Base-by-base conservation (phyloP, 2,797 vertebrate genomes). In the Pelochelys cantorii region DNA sequence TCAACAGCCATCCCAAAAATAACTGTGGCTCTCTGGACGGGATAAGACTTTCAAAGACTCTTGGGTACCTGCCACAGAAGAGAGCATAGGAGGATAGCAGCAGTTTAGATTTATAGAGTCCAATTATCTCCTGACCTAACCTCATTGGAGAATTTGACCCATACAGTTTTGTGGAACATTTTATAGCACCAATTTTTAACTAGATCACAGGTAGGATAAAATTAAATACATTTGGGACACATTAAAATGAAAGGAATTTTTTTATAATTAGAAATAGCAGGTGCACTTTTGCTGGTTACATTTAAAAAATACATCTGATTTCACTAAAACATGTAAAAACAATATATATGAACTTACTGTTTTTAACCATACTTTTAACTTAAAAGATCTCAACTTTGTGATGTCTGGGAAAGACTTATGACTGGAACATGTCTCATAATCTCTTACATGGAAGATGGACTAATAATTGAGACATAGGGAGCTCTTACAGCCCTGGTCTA, bases 241-340 rank as follows among this genome's bases (percentile, higher is more conserved):
- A 71, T 71, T 37, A 75, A 84, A 65, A 71, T 77, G 37, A 78
- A 65, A 53, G 13, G 52, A 52, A 86, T 52, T 42, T 84, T 78
- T 42, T 81, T 65, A 54, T 62, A 48, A 77, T 81, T 34, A 85
- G 57, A 88, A 81, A 18, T 83, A 79, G 42, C 10, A 81, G 4
- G 4, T 13, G 5, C 34, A 15, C 4, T 56, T 29, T 31, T 10
- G 0, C 4, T 0, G 20, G 65, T 18, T 48, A 48, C 42, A 48
- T 48, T 48, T 48, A 48, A 48, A 48, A 9, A 48, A 48, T 10
- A 2, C 31, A n/a, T 65, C 65, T 10, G n/a, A 22, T 71, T 71
- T 71, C 68, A 37, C 5, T 71, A 37, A 68, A 68, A 37, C n/a
- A 22, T 37, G 10, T 34, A 9, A 37, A 71, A 71, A 37, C 68